phyloP scores from a whole-genome alignment of 2,888 invertebrate species.

The Diabrotica balteata region DNA sequence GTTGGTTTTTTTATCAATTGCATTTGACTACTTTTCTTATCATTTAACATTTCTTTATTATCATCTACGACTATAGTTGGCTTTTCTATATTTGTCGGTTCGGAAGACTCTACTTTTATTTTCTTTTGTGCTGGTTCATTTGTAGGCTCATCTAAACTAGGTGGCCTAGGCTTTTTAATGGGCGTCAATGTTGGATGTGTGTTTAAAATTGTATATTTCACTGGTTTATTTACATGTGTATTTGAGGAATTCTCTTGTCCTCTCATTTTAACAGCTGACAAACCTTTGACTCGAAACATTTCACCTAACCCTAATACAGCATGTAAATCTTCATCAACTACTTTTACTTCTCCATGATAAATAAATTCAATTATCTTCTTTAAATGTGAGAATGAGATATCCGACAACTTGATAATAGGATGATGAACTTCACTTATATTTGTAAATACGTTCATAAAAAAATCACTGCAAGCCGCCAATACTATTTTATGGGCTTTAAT shows the following conservation, averaged over 20 bases:
- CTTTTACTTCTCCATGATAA: constrained; percentile 63
- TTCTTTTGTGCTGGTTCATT: constrained; percentile 1
- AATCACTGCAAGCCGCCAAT: constrained; percentile 61
- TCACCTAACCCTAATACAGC: constrained; percentile 59
- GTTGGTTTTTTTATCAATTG: not conserved
- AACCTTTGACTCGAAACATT: constrained; percentile 61
- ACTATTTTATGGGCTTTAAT: constrained; percentile 63
- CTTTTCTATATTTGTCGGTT: not conserved
- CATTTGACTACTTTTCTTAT: not conserved
- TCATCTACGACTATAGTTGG: not conserved
- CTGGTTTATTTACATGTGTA: not conserved
- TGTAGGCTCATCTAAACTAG: not conserved
- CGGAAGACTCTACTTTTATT: not conserved
- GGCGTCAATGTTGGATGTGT: not conserved
- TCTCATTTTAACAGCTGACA: constrained; percentile 43
- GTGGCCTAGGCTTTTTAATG: not conserved
- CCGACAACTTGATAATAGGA: constrained; percentile 61
- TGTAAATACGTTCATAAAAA: constrained; percentile 20
- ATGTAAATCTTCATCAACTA: constrained; percentile 59
- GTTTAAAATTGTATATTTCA: constrained; percentile 4
- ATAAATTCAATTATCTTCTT: constrained; percentile 61
- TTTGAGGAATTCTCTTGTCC: constrained; percentile 20
- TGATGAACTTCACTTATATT: constrained; percentile 41
- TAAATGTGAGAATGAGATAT: constrained; percentile 58
- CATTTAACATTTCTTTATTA: not conserved